A percentile compares a stretch with the other conserved stretches of the same genome.
These are phyloP conservation scores for Diacarnus erythraeanus DNA, from an alignment of 37 sponge, comb jelly and placozoan genomes.

Conservation along the genomic window DNA sequence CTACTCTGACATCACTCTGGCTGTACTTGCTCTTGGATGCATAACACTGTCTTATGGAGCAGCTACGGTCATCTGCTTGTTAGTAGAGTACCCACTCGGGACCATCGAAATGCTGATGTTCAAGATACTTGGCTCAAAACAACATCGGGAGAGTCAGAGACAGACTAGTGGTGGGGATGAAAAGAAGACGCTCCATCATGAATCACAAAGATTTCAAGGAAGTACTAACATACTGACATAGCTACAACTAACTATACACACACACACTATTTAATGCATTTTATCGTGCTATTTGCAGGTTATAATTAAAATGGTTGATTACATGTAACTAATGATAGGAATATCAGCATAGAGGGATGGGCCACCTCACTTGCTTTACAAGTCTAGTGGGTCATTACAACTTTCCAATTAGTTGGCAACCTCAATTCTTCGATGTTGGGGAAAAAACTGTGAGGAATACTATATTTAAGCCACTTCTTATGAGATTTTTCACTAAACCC, in stretches of 20 bases:
- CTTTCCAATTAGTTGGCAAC: too few species aligned
- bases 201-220: too few species aligned
- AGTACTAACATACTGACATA: background rate
- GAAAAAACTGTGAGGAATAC: too few species aligned
- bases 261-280: too few species aligned
- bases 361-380: background rate
- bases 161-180: background rate
- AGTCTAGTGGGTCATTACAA: slow-evolving; percentile 11
- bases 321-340: too few species aligned
- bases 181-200: too few species aligned
- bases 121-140: slow-evolving; percentile 40
- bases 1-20: slow-evolving; percentile 35
- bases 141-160: slow-evolving; percentile 20
- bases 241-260: too few species aligned
- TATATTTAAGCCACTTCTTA: too few species aligned
- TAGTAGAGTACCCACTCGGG: slow-evolving; percentile 77
- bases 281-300: too few species aligned
- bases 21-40: slow-evolving; percentile 34
- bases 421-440: too few species aligned
- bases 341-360: background rate
- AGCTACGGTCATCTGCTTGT: slow-evolving; percentile 50
- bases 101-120: slow-evolving; percentile 64
- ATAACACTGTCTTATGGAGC: slow-evolving; percentile 64
- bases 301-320: too few species aligned
- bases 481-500: too few species aligned